phyloP scores from a whole-genome alignment of 2,797 vertebrate genomes.

The Eremophila alpestris region DNA sequence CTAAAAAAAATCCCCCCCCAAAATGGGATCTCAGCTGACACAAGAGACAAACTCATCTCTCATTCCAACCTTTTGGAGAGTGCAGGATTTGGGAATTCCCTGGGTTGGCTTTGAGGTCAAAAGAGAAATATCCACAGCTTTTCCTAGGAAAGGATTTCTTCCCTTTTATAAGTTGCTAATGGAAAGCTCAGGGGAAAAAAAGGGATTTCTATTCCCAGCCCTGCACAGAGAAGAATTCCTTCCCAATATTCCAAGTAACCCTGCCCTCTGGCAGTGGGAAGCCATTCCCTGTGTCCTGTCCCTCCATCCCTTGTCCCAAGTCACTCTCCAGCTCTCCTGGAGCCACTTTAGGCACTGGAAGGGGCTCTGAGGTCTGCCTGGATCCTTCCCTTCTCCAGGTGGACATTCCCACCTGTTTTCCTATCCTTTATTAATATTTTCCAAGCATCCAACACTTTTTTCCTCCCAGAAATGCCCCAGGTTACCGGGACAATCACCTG shows the following conservation, averaged over 20 bases:
- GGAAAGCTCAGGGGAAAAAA: neutral
- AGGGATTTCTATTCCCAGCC: neutral
- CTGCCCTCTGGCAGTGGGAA: neutral
- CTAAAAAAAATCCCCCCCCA: neutral
- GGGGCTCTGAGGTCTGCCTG: rapidly evolving
- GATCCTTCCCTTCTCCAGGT: neutral
- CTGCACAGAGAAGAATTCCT: neutral
- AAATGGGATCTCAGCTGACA: neutral
- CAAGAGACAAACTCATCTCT: rapidly evolving
- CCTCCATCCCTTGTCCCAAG: neutral
- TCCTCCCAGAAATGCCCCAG: rapidly evolving
- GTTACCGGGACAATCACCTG: neutral
- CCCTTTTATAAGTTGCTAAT: neutral
- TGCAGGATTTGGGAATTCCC: neutral
- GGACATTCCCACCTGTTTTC: neutral
- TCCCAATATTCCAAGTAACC: neutral
- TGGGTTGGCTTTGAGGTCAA: neutral
- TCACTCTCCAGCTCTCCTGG: neutral
- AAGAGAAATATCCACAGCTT: neutral
- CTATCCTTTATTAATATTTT: neutral
- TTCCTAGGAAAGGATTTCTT: neutral
- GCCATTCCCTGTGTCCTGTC: neutral
- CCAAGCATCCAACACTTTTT: neutral
- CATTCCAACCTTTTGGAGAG: rapidly evolving
- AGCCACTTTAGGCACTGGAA: neutral